Evolutionary conservation across 2,888 invertebrate species (phyloP).

Genomic region (Dolichopus griseipennis): DNA sequence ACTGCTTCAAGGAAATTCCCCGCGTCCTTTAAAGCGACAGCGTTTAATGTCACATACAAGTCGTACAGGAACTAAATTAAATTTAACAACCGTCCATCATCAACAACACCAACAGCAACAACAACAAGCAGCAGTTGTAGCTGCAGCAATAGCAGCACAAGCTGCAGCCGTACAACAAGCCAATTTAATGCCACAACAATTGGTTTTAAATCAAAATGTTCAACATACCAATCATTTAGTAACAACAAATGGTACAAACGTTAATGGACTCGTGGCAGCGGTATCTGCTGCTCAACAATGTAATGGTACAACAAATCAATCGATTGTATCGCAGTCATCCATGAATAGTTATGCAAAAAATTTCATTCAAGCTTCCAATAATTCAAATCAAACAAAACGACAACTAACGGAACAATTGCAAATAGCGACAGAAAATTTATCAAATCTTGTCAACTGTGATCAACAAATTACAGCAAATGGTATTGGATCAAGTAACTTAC

Average conservation of each 20-base stretch:
- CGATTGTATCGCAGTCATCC: not conserved
- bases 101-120: conserved; percentile 33
- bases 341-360: not conserved
- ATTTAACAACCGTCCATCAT: conserved; percentile 33
- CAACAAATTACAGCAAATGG: conserved; percentile 23
- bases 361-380: not conserved
- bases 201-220: conserved; percentile 31
- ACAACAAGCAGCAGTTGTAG: conserved; percentile 29
- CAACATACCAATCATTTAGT: conserved; percentile 17
- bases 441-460: conserved; percentile 16
- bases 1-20: conserved; percentile 35
- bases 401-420: conserved; percentile 20
- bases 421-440: conserved; percentile 14
- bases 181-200: conserved; percentile 27
- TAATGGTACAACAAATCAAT: conserved; percentile 30
- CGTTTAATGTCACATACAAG: conserved; percentile 39
- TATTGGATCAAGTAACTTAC: conserved; percentile 16
- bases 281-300: conserved; percentile 39
- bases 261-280: conserved; percentile 22
- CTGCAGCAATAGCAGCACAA: conserved; percentile 32
- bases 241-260: conserved; percentile 17
- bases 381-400: conserved; percentile 22
- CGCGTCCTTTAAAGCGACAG: conserved; percentile 43
- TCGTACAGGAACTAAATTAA: conserved; percentile 32
- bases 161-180: conserved; percentile 25